phyloP scores from a whole-genome alignment of 2,888 invertebrate genomes.

The Tenthredo mesomela region DNA sequence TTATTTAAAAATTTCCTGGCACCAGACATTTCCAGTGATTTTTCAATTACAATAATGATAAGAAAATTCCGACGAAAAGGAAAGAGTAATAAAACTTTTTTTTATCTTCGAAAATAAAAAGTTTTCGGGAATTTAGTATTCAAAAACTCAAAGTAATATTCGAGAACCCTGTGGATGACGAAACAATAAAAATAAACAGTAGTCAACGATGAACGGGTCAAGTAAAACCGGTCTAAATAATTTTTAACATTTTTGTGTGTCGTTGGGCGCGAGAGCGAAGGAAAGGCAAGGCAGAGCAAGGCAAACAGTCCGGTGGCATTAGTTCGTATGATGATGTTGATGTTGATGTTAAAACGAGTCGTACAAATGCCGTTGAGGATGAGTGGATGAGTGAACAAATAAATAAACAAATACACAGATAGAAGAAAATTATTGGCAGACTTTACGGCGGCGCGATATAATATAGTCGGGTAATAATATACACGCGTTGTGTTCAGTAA shows the following conservation, averaged over 20 bases:
- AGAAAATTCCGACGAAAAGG: neutral
- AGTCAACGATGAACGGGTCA: constrained; percentile 63
- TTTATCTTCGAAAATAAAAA: neutral
- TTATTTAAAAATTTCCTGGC: neutral
- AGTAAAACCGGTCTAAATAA: constrained; percentile 71
- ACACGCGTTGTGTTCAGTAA: neutral
- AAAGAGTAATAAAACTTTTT: neutral
- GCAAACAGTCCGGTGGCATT: constrained; percentile 68
- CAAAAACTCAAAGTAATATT: neutral
- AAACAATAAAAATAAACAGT: neutral
- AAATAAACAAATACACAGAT: neutral
- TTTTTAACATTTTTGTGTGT: constrained; percentile 12
- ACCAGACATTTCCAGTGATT: neutral
- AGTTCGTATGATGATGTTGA: constrained; percentile 53
- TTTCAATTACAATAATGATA: neutral
- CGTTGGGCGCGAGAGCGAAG: constrained; percentile 48
- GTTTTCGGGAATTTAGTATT: neutral
- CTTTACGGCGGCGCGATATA: constrained; percentile 6
- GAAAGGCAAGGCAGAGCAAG: constrained; percentile 58
- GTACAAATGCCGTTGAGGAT: neutral
- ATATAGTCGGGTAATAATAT: neutral
- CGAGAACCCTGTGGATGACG: neutral
- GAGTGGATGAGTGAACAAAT: neutral
- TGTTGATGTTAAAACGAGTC: neutral
- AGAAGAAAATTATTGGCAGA: neutral